phyloP scores from a whole-genome alignment of 30 jellyfish, hydroid and myxozoan species.

The Cassiopea andromeda region DNA sequence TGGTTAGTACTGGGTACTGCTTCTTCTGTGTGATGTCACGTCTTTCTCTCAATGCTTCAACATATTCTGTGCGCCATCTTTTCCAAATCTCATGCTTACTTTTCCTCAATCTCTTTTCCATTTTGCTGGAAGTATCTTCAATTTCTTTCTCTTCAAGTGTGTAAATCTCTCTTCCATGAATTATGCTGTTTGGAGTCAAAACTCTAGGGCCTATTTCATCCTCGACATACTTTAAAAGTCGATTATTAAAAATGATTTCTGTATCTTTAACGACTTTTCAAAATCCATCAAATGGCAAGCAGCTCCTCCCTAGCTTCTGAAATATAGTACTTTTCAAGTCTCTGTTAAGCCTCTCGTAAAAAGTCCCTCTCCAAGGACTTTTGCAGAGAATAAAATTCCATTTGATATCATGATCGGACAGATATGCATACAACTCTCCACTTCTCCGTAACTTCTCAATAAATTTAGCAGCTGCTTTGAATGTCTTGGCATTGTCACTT shows the following conservation, averaged over 20 bases:
- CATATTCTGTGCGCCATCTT: slow-evolving; percentile 55
- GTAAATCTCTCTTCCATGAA: slow-evolving; percentile 58
- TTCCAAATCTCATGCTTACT: slow-evolving; percentile 52
- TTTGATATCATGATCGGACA: slow-evolving; percentile 16
- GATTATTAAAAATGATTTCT: slow-evolving; percentile 41
- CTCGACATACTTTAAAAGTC: slow-evolving; percentile 66
- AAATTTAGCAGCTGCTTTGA: slow-evolving; percentile 59
- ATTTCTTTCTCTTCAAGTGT: slow-evolving; percentile 23
- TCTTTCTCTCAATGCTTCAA: slow-evolving; percentile 54
- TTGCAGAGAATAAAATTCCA: slow-evolving; percentile 47
- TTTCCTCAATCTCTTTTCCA: slow-evolving; percentile 36
- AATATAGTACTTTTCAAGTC: slow-evolving; percentile 35
- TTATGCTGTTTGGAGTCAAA: slow-evolving; percentile 49
- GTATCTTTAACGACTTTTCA: slow-evolving; percentile 34
- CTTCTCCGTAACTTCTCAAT: slow-evolving; percentile 28
- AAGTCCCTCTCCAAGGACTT: slow-evolving; percentile 55
- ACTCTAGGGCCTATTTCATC: slow-evolving; percentile 61
- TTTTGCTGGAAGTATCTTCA: slow-evolving; percentile 24
- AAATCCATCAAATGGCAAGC: slow-evolving; percentile 45
- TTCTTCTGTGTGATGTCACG: slow-evolving; percentile 56
- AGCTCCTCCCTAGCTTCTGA: slow-evolving; percentile 54
- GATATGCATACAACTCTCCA: slow-evolving; percentile 44
- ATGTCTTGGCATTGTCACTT: slow-evolving; percentile 68
- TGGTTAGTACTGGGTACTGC: slow-evolving; percentile 24
- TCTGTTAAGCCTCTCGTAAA: slow-evolving; percentile 59